phyloP scores from a whole-genome alignment of 2,888 invertebrate genomes.

The Hirtodrosophila confusa region DNA sequence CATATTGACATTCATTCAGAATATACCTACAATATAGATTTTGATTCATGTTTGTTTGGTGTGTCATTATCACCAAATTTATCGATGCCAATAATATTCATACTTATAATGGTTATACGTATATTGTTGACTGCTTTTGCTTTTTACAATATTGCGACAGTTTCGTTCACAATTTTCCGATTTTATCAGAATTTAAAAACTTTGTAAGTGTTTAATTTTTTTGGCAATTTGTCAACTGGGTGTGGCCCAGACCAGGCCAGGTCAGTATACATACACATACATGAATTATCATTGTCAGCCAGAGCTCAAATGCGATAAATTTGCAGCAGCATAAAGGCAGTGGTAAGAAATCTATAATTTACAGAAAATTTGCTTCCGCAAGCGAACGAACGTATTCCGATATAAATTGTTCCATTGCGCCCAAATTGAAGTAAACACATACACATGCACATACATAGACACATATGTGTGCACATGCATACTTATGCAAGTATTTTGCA shows the following conservation, averaged over 20 bases:
- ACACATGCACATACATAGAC: conserved; percentile 1
- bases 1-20: no score
- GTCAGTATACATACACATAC: conserved; percentile 31
- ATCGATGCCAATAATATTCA: no score
- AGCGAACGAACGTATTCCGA: conserved; percentile 48
- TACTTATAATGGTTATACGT: no score
- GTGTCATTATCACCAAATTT: no score
- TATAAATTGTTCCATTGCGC: conserved; percentile 47
- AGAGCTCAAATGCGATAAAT: conserved; percentile 72
- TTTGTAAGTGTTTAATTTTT: conserved; percentile 36
- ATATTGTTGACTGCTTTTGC: no score
- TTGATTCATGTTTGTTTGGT: no score
- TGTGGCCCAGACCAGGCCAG: conserved; percentile 46
- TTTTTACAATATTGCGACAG: no score
- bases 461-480: not conserved
- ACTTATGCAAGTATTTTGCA: conserved; percentile 17
- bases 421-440: conserved; percentile 14
- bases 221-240: conserved; percentile 76
- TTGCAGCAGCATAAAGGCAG: conserved; percentile 53
- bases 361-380: conserved; percentile 76
- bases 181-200: conserved; percentile 42
- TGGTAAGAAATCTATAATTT: conserved; percentile 71
- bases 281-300: conserved; percentile 72
- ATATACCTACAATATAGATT: no score
- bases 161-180: conserved; percentile 10